phyloP scores from a whole-genome alignment of 1,140 invertebrate species.

The Eciton burchellii region DNA sequence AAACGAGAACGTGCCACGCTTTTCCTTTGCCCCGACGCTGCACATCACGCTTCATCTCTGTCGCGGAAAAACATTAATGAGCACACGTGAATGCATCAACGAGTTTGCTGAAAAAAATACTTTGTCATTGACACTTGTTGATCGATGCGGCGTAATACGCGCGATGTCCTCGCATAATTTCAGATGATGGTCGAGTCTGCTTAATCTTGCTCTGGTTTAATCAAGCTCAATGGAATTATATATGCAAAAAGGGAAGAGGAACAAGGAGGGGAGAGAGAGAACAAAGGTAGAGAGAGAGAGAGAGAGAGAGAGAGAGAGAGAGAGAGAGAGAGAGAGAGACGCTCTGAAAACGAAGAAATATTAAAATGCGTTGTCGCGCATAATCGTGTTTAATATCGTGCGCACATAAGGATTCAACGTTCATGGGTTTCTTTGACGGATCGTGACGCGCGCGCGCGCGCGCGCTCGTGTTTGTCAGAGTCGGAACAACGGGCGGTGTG shows the following conservation, averaged over 20 bases:
- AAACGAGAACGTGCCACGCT: constrained; percentile 56
- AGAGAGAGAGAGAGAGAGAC: no score
- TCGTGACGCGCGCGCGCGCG: constrained; percentile 46
- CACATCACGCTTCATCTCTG: constrained; percentile 42
- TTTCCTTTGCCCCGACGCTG: constrained; percentile 36
- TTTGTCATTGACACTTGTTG: constrained; percentile 12
- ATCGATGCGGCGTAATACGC: constrained; percentile 34
- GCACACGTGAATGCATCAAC: constrained; percentile 45
- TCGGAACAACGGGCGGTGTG: constrained; percentile 68
- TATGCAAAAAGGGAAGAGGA: no score
- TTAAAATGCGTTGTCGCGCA: no score
- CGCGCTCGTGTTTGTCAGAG: constrained; percentile 76
- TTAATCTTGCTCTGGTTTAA: not conserved
- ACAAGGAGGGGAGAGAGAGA: no score
- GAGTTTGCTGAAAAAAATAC: constrained; percentile 27
- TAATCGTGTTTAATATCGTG: no score
- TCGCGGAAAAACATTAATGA: constrained; percentile 61
- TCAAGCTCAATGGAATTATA: not conserved
- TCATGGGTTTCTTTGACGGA: constrained; percentile 66
- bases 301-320: no score
- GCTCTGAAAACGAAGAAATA: no score
- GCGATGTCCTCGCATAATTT: not conserved
- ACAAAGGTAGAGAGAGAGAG: no score
- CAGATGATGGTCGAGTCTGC: not conserved
- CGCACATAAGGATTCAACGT: constrained; percentile 77